Evolutionary conservation across 1,140 invertebrate genomes (phyloP).

Genomic region (Drosophila bipectinata): DNA sequence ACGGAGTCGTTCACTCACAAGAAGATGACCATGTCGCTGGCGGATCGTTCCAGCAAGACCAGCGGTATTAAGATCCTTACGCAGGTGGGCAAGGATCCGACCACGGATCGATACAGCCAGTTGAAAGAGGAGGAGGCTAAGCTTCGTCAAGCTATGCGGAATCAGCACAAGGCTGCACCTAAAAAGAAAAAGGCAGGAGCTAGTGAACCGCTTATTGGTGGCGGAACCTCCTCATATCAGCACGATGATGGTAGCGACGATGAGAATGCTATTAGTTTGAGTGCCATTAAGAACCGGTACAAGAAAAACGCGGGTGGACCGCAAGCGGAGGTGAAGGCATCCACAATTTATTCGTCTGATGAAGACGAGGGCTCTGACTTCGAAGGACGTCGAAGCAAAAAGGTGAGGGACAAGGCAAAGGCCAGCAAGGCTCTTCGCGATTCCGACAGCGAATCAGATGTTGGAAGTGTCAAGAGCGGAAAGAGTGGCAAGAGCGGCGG

Average conservation of each 20-base stretch:
- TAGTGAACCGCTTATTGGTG: conserved; percentile 84
- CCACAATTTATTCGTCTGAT: conserved; percentile 95
- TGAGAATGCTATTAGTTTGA: conserved; percentile 94
- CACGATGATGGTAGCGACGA: conserved; percentile 94
- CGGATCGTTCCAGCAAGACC: conserved; percentile 98
- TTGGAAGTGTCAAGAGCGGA: conserved; percentile 70
- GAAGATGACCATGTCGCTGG: conserved; percentile 99
- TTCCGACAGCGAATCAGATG: conserved; percentile 88
- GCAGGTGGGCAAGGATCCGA: conserved; percentile 96
- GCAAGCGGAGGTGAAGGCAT: conserved; percentile 84
- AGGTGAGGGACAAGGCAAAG: conserved; percentile 90
- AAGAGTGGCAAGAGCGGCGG: conserved; percentile 41
- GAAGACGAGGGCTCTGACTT: conserved; percentile 95
- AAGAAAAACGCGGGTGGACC: conserved; percentile 86
- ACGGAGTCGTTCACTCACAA: conserved; percentile 99
- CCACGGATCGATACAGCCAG: conserved; percentile 94
- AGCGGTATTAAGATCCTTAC: conserved; percentile 98
- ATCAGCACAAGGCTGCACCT: conserved; percentile 86
- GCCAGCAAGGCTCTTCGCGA: conserved; percentile 90
- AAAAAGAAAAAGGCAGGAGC: conserved; percentile 87
- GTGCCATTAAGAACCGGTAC: conserved; percentile 97
- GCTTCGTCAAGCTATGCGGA: conserved; percentile 92
- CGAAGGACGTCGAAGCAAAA: conserved; percentile 90
- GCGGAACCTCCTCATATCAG: conserved; percentile 82
- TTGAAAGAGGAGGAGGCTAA: conserved; percentile 98